Conservation (phyloP, 2,797 vertebrate species). For the Malurus leucopterus region DNA sequence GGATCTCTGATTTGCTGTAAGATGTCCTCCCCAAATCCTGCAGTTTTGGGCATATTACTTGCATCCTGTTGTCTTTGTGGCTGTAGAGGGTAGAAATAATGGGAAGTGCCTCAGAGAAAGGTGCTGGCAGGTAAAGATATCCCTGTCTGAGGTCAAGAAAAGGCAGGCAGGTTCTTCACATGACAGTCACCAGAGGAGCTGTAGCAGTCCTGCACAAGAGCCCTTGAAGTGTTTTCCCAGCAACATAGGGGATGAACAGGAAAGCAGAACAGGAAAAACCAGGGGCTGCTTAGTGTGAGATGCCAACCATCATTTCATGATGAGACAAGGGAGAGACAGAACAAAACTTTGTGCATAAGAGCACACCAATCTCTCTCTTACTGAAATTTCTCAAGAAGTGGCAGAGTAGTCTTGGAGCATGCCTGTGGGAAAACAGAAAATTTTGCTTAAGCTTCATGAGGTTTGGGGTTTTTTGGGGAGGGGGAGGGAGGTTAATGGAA, state of each 20-base stretch:
- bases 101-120: background rate
- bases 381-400: background rate
- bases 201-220: background rate
- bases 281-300: background rate
- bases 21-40: background rate
- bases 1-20: background rate
- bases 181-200: background rate
- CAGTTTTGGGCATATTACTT: background rate
- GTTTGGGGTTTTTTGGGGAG: background rate
- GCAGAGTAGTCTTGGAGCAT: background rate
- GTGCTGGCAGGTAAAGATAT: background rate
- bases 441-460: background rate
- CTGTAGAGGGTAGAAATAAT: background rate
- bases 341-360: background rate
- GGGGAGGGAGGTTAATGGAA: background rate
- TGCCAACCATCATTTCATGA: background rate
- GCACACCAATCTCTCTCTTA: background rate
- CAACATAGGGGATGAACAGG: background rate
- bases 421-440: background rate
- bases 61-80: background rate
- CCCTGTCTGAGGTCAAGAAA: background rate
- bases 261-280: constrained; percentile 30
- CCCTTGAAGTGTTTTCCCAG: background rate
- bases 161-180: background rate
- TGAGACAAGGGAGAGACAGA: background rate